Evolutionary conservation across 23 tunicate species (phyloP), one percentile per base, ranked within the genome.

Genomic region (Botrylloides violaceus): DNA sequence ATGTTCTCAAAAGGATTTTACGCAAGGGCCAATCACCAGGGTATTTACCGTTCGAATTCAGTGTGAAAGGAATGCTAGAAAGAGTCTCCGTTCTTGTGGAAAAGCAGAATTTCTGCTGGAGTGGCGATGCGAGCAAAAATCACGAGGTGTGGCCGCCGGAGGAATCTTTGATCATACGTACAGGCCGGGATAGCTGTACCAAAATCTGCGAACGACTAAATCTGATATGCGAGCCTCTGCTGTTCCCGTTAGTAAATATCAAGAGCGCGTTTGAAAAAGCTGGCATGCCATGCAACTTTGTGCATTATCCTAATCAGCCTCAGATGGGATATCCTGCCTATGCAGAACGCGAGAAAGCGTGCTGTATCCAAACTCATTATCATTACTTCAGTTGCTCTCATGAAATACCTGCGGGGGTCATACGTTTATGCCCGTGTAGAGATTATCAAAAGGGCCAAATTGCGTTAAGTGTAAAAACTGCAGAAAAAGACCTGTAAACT

Each of bases 41-140:
- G 21, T 48, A 39, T 39, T 26, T 70, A 23, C 75, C 75, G 26
- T 70, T 25, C 22, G 75, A 70, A 70, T 70, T 36, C 23, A 70
- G 34, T 35, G 2, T 25, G 6, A 32, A 70, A 70, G 75, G 75
- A 43, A 70, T 70, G 75, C 61, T 70, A 0, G 59, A 70, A 70
- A 43, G 75, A 70, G 59, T 70, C 6, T 5, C 32, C 29, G 29
- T 25, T 6, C 34, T 23, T 9, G 1, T 70, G 1, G 75, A 70
- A 23, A 43, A 70, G 15, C 75, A 70, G 34, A 27, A 70, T 6
- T 0, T 70, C 7, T 70, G 75, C 75, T n/a, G n/a, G n/a, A n/a
- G n/a, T n/a, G n/a, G n/a, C n/a, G 28, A 22, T 32, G 21, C 49
- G 3, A 60, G 12, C 0, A 43, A 48, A 18, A 0, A 19, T 20